Conservation (phyloP, 2,888 invertebrate genomes). For the Chrysodeixis includens region DNA sequence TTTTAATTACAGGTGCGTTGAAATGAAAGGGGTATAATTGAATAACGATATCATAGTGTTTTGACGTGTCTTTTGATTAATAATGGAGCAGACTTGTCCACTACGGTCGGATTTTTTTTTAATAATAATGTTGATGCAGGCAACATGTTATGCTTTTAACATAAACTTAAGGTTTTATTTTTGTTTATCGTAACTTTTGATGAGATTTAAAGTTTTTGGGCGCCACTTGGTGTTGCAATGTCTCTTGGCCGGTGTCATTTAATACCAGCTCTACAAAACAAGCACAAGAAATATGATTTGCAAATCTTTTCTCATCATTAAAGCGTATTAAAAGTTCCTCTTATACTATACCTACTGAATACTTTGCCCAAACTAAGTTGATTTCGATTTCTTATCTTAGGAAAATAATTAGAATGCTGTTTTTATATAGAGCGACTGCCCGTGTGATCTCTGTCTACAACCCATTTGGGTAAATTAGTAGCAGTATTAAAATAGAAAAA, state of each 20-base stretch:
- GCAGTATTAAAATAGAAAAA: too few relatives aligned
- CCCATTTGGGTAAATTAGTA: too few relatives aligned
- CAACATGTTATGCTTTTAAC: slow-evolving; percentile 80
- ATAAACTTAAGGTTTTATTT: slow-evolving; percentile 57
- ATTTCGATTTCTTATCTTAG: too few relatives aligned
- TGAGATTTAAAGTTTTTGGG: slow-evolving; percentile 20
- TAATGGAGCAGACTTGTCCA: slow-evolving; percentile 85
- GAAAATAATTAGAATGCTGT: too few relatives aligned
- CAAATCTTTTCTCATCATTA: too few relatives aligned
- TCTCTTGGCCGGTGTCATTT: neutral
- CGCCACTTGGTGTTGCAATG: neutral
- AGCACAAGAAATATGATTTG: neutral
- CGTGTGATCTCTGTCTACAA: too few relatives aligned
- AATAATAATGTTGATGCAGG: slow-evolving; percentile 76
- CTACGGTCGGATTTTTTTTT: slow-evolving; percentile 72
- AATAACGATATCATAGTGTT: slow-evolving; percentile 87
- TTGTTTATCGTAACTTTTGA: slow-evolving; percentile 34
- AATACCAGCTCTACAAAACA: neutral
- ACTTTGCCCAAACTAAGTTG: too few relatives aligned
- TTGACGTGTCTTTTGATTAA: slow-evolving; percentile 88
- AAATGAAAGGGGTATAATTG: slow-evolving; percentile 84
- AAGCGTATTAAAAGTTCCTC: too few relatives aligned
- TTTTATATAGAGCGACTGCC: too few relatives aligned
- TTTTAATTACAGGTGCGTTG: slow-evolving; percentile 35
- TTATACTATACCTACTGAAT: too few relatives aligned